Conservation (phyloP, 2,113 vertebrate species). For the Phalacrocorax brasilianus region DNA sequence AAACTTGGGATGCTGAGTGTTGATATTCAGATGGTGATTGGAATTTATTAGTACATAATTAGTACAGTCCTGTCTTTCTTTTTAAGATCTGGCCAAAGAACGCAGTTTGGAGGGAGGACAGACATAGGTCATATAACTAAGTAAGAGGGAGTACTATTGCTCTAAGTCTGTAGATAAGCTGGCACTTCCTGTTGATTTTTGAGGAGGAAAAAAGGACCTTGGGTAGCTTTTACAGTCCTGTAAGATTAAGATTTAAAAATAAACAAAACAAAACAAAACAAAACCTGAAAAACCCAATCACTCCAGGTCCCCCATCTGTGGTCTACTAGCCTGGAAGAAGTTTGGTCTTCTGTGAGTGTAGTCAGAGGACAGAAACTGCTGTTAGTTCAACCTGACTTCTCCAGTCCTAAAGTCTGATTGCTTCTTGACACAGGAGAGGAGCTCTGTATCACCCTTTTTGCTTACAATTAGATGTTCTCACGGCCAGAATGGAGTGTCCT, state of each 20-base stretch:
- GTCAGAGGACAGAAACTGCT: neutral
- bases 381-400: neutral
- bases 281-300: neutral
- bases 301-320: neutral
- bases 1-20: neutral
- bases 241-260: neutral
- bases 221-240: neutral
- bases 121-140: neutral
- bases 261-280: neutral
- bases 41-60: neutral
- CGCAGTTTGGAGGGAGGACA: neutral
- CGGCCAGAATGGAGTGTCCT: neutral
- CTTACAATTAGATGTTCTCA: neutral
- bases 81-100: neutral
- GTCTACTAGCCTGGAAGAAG: neutral
- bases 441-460: neutral
- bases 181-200: neutral
- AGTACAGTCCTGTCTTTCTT: neutral
- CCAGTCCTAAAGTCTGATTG: neutral
- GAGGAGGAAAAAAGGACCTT: neutral
- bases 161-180: neutral
- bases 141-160: neutral
- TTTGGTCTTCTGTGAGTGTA: neutral
- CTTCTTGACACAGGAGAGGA: neutral
- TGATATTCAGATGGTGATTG: neutral